Evolutionary conservation across 2,888 invertebrate species (phyloP).

Genomic region (Ophioninae sp.): DNA sequence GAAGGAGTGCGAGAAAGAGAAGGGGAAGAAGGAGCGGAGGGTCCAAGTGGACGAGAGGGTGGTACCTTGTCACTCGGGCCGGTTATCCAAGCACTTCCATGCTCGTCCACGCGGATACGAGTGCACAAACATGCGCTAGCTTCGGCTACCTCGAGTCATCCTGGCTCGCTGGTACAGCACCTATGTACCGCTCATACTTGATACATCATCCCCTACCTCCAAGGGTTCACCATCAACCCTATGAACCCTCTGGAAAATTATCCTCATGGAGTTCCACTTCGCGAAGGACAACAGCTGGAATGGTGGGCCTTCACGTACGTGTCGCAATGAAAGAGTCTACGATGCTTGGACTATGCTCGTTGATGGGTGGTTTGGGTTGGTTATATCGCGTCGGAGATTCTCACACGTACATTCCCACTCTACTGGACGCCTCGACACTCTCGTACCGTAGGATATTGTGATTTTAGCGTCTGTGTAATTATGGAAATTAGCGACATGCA

Average conservation of each 20-base stretch:
- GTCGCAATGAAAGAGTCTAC: slow-evolving; percentile 58
- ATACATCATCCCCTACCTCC: slow-evolving; percentile 62
- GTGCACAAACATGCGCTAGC: slow-evolving; percentile 80
- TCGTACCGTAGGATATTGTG: slow-evolving; percentile 78
- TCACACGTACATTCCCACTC: slow-evolving; percentile 78
- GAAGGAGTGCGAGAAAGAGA: slow-evolving; percentile 45
- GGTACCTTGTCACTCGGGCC: slow-evolving; percentile 80
- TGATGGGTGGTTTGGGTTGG: slow-evolving; percentile 64
- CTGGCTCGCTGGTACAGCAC: slow-evolving; percentile 77
- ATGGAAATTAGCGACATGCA: slow-evolving; percentile 82
- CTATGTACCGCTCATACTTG: slow-evolving; percentile 74
- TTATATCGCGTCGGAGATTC: slow-evolving; percentile 68
- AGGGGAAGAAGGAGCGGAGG: slow-evolving; percentile 43
- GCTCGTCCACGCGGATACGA: slow-evolving; percentile 80
- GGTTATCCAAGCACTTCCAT: slow-evolving; percentile 81
- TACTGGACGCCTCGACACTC: slow-evolving; percentile 64
- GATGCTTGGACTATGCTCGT: slow-evolving; percentile 48
- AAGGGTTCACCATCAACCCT: slow-evolving; percentile 42
- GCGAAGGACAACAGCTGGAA: slow-evolving; percentile 33
- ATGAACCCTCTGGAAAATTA: slow-evolving; percentile 48
- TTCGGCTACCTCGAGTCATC: slow-evolving; percentile 77
- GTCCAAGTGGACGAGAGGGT: slow-evolving; percentile 67
- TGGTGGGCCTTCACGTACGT: slow-evolving; percentile 30
- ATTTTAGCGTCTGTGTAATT: slow-evolving; percentile 82
- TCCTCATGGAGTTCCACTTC: slow-evolving; percentile 50